Evolutionary conservation across 92 coral and sea anemone genomes (phyloP), one percentile per base, ranked within the genome.

Genomic region (Galaxea fascicularis): DNA sequence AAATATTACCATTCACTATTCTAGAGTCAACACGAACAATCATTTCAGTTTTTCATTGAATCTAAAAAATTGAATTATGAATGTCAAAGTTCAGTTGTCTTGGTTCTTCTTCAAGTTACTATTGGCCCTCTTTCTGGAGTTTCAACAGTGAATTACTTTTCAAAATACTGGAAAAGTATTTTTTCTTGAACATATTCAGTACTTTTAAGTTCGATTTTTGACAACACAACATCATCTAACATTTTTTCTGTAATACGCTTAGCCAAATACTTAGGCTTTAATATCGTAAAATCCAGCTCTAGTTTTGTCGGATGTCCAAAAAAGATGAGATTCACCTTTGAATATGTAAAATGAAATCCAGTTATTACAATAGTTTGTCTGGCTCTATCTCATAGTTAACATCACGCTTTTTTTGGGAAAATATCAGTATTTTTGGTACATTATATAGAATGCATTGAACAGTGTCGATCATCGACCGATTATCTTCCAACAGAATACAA

Each of bases 351-450:
- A 31, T 45, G 60, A 71, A 71, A 24, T 71, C 35, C 35, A 47
- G 59, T 71, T 71, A 39, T 39, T 68, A 68, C 74, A 31, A 51
- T 35, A 68, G 74, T 68, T 68, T 68, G 74, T 17, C 54, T 68
- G 74, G 74, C 74, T 35, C 52, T 68, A 68, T 68, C 74, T 68
- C 51, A 68, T 68, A 68, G 74, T 68, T 68, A 31, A 68, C 52
- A 18, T 68, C 74, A 65, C 71, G 35, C 54, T n/a, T 69, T 69
- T 68, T 52, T 68, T 10, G 10, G 68, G 68, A 21, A 25, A 62
- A 62, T 2, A 27, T 41, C 71, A 41, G 27, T 65, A 25, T 8
- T 65, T 65, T 65, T 65, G 25, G 9, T 13, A 17, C 18, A 66
- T 1, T 35, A 14, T 30, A n/a, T n/a, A n/a, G n/a, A n/a, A n/a